Base-by-base conservation (phyloP, 1,140 invertebrate genomes). In the Cotesia glomerata region DNA sequence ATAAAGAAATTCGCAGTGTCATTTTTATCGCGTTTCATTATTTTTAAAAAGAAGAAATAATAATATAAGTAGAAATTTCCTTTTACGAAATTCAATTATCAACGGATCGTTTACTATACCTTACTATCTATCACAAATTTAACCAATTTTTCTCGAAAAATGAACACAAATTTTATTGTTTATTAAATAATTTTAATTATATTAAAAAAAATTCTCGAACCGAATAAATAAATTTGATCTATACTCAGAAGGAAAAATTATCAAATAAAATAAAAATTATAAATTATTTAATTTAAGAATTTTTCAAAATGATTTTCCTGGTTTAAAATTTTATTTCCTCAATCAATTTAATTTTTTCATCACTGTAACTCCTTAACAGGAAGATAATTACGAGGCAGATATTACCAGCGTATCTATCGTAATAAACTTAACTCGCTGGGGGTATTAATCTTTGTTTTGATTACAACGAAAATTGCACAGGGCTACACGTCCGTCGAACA, bases 401-500 rank as follows among this genome's bases (percentile, higher is more conserved):
- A 45, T 64, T 64, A 26, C 45, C 62, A 9, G 45, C 39, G n/a
- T 62, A 62, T 34, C 58, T 62, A 35, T 62, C 32, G 4, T 2
- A 13, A 14, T 61, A 34, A 14, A 51, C 39, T 51, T 49, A 7
- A 49, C 45, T 36, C 2, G 8, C 39, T 51, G 13, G 16, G 14
- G 34, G 14, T 26, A 71, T 71, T 54, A 64, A 64, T 71, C 63
- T 59, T 34, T 7, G 16, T 56, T 66, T 45, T 58, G 32, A 72
- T 66, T 51, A 64, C 34, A 32, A 56, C 32, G 36, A 52, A 18
- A 36, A 26, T 34, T 36, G 8, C 52, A 4, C 14, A 52, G 16
- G 66, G 51, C 61, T 56, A 72, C 70, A 56, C n/a, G 63, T 71
- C 36, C 59, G 58, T 58, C 68, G 63, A 66, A 64, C 18, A 63